Percentiles rank a stretch among this genome's conserved stretches.
Conservation (phyloP, 2,888 invertebrate genomes). For the Sesia bembeciformis region DNA sequence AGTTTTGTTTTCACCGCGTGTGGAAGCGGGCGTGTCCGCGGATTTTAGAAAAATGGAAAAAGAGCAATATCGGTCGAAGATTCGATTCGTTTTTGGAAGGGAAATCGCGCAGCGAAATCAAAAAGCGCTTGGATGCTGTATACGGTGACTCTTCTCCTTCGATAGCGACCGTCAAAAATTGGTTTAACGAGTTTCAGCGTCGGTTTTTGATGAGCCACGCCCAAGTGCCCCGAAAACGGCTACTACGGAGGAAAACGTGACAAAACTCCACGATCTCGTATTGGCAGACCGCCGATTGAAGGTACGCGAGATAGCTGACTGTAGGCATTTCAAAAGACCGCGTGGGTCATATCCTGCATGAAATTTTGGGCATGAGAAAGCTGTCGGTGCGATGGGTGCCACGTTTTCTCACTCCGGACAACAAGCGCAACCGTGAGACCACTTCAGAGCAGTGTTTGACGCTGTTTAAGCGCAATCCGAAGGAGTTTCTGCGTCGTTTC, state of each 20-base stretch:
- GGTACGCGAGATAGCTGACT: constrained; percentile 20
- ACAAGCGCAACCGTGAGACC: no score
- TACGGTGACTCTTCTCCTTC: constrained; percentile 3
- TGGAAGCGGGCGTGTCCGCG: neutral
- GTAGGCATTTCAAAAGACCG: constrained; percentile 19
- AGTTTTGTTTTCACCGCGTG: neutral
- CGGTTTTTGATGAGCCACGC: constrained; percentile 15
- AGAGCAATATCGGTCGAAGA: constrained; percentile 5
- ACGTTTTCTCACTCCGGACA: constrained; percentile 24
- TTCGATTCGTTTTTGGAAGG: constrained; percentile 6
- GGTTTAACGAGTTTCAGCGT: constrained; percentile 12
- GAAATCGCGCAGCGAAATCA: constrained; percentile 3
- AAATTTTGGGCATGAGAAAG: constrained; percentile 24
- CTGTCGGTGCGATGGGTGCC: constrained; percentile 26
- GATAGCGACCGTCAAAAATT: no score
- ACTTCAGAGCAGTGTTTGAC: constrained; percentile 22
- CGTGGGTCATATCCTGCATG: constrained; percentile 16
- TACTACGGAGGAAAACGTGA: constrained; percentile 14
- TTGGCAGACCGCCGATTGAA: constrained; percentile 22
- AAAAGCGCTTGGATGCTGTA: constrained; percentile 11
- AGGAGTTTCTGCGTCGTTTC: constrained; percentile 24
- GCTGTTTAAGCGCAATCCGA: no score
- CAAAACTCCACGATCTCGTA: constrained; percentile 22
- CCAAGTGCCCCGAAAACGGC: constrained; percentile 12
- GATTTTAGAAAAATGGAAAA: constrained; percentile 5